A percentile compares a stretch with the other conserved stretches of the same genome.
Conservation (phyloP, 1,140 invertebrate species). For the Dryas iulia region DNA sequence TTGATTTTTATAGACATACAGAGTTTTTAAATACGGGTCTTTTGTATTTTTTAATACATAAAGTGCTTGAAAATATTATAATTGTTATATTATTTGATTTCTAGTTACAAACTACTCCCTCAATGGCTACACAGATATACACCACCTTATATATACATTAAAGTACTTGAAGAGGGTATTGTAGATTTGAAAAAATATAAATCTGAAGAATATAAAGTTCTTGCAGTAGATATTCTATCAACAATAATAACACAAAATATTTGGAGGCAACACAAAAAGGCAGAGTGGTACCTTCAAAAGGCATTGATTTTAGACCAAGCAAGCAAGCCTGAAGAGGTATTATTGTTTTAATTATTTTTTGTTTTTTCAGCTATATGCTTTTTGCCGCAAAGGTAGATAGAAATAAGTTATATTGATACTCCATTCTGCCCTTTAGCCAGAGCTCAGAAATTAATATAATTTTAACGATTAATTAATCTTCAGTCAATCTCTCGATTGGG, state of each 20-base stretch:
- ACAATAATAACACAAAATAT: slow-evolving; percentile 46
- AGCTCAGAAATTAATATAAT: no score
- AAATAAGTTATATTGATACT: no score
- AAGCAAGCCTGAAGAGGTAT: slow-evolving; percentile 48
- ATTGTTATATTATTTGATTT: slow-evolving; percentile 31
- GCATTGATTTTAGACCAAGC: slow-evolving; percentile 64
- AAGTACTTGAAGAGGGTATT: slow-evolving; percentile 54
- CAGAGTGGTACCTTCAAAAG: slow-evolving; percentile 67
- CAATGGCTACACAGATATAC: slow-evolving; percentile 57
- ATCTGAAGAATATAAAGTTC: slow-evolving; percentile 22
- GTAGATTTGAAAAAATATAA: slow-evolving; percentile 52
- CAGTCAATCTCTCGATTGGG: no score
- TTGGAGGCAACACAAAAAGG: slow-evolving; percentile 60
- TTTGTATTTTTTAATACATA: no score
- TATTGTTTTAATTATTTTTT: neutral
- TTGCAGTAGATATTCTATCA: slow-evolving; percentile 53
- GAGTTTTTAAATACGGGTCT: no score
- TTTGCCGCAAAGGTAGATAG: no score
- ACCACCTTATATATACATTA: slow-evolving; percentile 51
- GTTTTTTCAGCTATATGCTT: no score
- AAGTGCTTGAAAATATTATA: no score
- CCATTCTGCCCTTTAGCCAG: no score
- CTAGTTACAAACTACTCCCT: slow-evolving; percentile 51
- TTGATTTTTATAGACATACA: no score
- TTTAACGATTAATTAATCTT: no score